Conservation (phyloP, 2,797 vertebrate species). For the Sebastes oblongus region DNA sequence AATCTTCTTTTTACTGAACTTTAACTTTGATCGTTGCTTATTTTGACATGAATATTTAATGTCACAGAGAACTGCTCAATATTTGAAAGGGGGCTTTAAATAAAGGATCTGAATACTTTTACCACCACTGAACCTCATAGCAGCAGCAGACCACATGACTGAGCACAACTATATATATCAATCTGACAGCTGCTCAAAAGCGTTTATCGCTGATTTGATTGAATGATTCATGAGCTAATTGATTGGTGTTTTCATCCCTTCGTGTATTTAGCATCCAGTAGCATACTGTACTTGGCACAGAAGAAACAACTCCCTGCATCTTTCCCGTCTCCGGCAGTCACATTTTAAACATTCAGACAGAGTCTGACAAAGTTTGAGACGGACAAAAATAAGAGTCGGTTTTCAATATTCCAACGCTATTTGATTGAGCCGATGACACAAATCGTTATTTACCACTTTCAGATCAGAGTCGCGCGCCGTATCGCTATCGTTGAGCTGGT, state of each 20-base stretch:
- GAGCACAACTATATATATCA: not conserved
- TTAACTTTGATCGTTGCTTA: not conserved
- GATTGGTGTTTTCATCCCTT: not conserved
- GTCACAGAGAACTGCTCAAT: not conserved
- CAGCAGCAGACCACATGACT: not conserved
- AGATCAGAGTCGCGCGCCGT: conserved; percentile 59
- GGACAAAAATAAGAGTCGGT: conserved; percentile 44
- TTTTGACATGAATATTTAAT: not conserved
- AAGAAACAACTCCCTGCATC: not conserved
- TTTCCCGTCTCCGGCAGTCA: not conserved
- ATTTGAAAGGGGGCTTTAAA: not conserved
- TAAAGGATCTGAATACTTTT: not conserved
- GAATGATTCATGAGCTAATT: not conserved
- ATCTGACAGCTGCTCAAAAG: not conserved
- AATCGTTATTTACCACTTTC: conserved; percentile 74
- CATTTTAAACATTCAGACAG: conserved; percentile 41
- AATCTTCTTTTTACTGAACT: not conserved
- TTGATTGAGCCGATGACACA: conserved; percentile 66
- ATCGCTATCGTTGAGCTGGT: conserved; percentile 80
- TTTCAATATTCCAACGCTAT: conserved; percentile 48
- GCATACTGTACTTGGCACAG: not conserved
- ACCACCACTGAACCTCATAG: not conserved
- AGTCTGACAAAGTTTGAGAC: conserved; percentile 36
- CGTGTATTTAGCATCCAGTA: not conserved
- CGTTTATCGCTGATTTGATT: not conserved